A percentile compares a stretch with the other conserved stretches of the same genome.
Evolutionary conservation across 2,888 invertebrate genomes (phyloP).

Genomic region (Morpho achilles): DNA sequence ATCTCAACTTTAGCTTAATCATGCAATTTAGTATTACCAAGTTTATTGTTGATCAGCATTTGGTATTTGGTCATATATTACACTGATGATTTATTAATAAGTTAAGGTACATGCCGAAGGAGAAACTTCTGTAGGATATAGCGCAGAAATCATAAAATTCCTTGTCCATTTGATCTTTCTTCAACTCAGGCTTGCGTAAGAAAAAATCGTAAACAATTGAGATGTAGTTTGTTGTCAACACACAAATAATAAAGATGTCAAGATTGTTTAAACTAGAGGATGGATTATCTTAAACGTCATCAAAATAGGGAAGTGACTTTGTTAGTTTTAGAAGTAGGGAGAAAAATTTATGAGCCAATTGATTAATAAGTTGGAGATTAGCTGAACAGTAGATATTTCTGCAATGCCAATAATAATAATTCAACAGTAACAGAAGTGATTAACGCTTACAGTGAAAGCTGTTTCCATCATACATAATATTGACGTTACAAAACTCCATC

Average conservation of each 20-base stretch:
- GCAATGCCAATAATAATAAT: too few species aligned
- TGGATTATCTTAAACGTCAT: slow-evolving; percentile 40
- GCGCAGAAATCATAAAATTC: not conserved
- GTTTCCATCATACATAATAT: not conserved
- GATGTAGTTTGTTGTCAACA: slow-evolving; percentile 35
- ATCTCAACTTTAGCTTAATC: slow-evolving; percentile 5
- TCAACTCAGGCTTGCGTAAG: not conserved
- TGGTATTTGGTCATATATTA: too few species aligned
- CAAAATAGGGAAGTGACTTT: not conserved
- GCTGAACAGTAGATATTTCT: slow-evolving; percentile 7
- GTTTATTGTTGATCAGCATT: too few species aligned
- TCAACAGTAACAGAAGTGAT: too few species aligned
- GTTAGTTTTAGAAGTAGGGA: slow-evolving; percentile 1
- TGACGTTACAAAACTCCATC: slow-evolving; percentile 6
- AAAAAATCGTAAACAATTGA: slow-evolving; percentile 40
- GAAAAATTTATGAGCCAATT: not conserved
- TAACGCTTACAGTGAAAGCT: not conserved
- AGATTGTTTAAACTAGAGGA: slow-evolving; percentile 55
- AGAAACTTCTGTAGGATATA: not conserved
- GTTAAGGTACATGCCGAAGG: not conserved
- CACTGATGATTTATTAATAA: too few species aligned
- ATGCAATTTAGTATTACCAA: not conserved
- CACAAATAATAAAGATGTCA: slow-evolving; percentile 59
- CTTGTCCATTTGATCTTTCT: not conserved
- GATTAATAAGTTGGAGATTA: slow-evolving; percentile 1